Base-by-base conservation (phyloP, 2,797 vertebrate genomes). In the Chelon auratus region DNA sequence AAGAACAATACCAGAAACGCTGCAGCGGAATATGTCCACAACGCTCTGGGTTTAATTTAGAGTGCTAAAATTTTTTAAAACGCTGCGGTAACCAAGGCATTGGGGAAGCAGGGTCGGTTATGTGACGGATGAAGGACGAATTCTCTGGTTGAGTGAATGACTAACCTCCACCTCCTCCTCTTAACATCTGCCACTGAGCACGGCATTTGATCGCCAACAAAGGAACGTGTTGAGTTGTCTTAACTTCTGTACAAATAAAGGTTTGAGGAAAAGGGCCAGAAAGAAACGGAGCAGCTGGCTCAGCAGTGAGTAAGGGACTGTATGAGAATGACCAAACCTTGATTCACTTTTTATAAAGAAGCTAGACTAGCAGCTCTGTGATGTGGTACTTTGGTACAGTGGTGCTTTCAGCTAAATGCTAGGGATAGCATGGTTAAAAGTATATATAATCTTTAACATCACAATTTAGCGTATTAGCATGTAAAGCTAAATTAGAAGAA, bases 1-100 rank as follows among this genome's bases (percentile, higher is more conserved):
- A 62, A 65, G 18, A 64, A 59, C 39, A 85, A 81, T 80, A 80
- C 87, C 58, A 83, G 70, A 50, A 45, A 72, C 11, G 17, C 64
- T 54, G n/a, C 66, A 47, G 75, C 54, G 2, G 60, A 81, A 81
- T 20, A 65, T 55, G 22, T 68, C 45, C 14, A 11, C 20, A 17
- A 30, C 47, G 18, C 62, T 47, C 55, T 61, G 71, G 61, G 47
- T 72, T 77, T 75, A 51, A 78, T 67, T 83, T 53, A 37, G 56
- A 61, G 62, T 1, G 30, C 54, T 74, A 43, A 43, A 79, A 33
- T 42, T 54, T 37, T 9, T 1, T 9, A 50, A 37, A 22, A 9
- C 18, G 50, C 50, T 59, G 55, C 22, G 55, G 55, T 26, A 18
- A 72, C 47, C 36, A 9, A 39, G 37, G 67, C 39, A 62, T 60